Evolutionary conservation across 2,888 invertebrate genomes (phyloP).

Genomic region (Pseudanteris insignis): DNA sequence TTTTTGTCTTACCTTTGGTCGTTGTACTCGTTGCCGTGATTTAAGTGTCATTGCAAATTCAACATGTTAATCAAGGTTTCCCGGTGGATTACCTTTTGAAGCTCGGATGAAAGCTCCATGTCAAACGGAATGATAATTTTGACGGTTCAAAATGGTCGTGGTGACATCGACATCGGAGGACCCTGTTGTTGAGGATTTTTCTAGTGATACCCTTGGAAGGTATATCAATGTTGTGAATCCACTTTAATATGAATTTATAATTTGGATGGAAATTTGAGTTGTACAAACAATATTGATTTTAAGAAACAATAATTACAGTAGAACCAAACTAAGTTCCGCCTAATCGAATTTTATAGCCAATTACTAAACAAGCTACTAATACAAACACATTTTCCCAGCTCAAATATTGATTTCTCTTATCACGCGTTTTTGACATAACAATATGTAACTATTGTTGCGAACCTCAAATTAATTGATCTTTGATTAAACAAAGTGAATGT

Average conservation of each 20-base stretch:
- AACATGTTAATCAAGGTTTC: too few relatives aligned
- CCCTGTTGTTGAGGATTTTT: slow-evolving; percentile 60
- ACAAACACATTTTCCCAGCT: too few relatives aligned
- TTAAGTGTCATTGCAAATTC: background rate
- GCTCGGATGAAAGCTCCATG: slow-evolving; percentile 10
- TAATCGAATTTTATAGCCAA: too few relatives aligned
- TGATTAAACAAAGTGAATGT: too few relatives aligned
- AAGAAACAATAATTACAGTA: too few relatives aligned
- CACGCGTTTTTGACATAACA: too few relatives aligned
- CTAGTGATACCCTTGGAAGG: slow-evolving; percentile 64
- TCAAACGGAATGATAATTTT: slow-evolving; percentile 32
- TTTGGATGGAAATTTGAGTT: background rate
- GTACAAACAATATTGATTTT: background rate
- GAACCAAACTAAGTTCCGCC: too few relatives aligned
- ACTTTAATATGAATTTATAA: background rate
- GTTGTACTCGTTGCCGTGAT: background rate
- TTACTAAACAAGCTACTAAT: too few relatives aligned
- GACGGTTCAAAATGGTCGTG: slow-evolving; percentile 46
- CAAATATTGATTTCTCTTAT: too few relatives aligned
- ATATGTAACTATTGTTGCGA: too few relatives aligned
- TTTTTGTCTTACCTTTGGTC: too few relatives aligned
- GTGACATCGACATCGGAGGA: slow-evolving; percentile 57
- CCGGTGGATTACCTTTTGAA: slow-evolving; percentile 4
- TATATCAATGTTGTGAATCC: slow-evolving; percentile 47
- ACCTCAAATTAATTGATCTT: too few relatives aligned